Conservation (phyloP, 92 coral and sea anemone genomes). For the Epizoanthus illoricatus region DNA sequence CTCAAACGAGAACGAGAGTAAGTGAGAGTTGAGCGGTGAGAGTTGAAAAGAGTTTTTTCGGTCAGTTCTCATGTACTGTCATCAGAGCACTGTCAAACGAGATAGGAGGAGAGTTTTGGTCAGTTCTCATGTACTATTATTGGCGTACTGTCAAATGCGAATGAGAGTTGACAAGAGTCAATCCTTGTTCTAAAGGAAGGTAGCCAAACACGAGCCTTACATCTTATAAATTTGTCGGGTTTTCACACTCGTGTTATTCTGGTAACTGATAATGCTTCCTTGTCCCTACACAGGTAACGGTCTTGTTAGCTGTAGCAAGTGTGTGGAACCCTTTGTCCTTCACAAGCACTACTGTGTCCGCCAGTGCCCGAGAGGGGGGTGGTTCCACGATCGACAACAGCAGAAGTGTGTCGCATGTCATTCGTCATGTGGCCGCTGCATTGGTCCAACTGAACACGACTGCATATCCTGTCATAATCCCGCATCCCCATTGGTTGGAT, state of each 20-base stretch:
- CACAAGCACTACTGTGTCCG: slow-evolving; percentile 74
- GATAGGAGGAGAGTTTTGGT: too few species aligned
- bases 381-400: slow-evolving; percentile 60
- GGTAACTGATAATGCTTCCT: too few species aligned
- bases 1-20: too few species aligned
- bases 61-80: background rate
- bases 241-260: too few species aligned
- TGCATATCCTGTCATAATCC: slow-evolving; percentile 74
- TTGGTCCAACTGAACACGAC: slow-evolving; percentile 82
- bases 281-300: slow-evolving; percentile 72
- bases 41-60: too few species aligned
- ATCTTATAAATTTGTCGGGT: too few species aligned
- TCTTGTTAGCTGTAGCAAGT: slow-evolving; percentile 74
- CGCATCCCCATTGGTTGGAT: slow-evolving; percentile 61
- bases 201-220: too few species aligned
- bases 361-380: slow-evolving; percentile 73
- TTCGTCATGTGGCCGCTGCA: slow-evolving; percentile 75
- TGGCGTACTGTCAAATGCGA: too few species aligned
- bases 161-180: too few species aligned
- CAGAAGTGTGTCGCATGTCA: slow-evolving; percentile 76
- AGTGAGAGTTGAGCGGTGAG: too few species aligned
- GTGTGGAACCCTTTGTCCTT: slow-evolving; percentile 80
- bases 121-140: too few species aligned
- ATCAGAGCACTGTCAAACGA: background rate
- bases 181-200: too few species aligned